Evolutionary conservation across 2,797 vertebrate species (phyloP).

Genomic region (Calcarius lapponicus): DNA sequence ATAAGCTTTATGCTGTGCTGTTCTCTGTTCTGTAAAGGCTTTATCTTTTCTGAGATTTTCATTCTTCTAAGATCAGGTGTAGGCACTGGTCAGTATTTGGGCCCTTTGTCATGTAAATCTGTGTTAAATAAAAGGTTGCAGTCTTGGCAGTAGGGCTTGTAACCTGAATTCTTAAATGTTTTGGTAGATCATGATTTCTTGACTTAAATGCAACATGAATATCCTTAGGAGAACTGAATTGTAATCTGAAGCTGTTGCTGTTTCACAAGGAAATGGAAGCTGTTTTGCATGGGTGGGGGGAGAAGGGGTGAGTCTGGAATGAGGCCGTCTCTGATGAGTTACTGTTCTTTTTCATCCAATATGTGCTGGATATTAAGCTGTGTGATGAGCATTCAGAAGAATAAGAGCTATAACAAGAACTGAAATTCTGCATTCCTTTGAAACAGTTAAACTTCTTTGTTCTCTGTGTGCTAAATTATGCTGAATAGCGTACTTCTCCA

Average conservation of each 20-base stretch:
- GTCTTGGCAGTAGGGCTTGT: background rate
- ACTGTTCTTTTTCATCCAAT: background rate
- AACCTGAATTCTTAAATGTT: background rate
- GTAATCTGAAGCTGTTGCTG: background rate
- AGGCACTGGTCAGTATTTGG: background rate
- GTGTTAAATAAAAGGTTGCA: background rate
- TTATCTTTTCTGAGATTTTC: background rate
- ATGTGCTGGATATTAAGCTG: background rate
- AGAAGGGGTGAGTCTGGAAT: background rate
- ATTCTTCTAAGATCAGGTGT: background rate
- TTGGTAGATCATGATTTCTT: background rate
- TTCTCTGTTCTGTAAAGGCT: background rate
- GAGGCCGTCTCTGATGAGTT: background rate
- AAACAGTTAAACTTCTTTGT: background rate
- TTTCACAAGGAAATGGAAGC: background rate
- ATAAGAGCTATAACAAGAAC: background rate
- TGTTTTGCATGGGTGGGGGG: background rate
- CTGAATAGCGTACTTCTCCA: constrained; percentile 11
- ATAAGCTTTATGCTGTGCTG: background rate
- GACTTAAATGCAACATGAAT: background rate
- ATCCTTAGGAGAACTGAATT: background rate
- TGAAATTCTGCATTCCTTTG: background rate
- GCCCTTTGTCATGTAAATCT: background rate
- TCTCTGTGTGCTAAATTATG: background rate
- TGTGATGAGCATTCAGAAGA: background rate